These are phyloP conservation scores for Holotrichia oblita DNA, from an alignment of 1,140 invertebrate species.

Conservation along the genomic window DNA sequence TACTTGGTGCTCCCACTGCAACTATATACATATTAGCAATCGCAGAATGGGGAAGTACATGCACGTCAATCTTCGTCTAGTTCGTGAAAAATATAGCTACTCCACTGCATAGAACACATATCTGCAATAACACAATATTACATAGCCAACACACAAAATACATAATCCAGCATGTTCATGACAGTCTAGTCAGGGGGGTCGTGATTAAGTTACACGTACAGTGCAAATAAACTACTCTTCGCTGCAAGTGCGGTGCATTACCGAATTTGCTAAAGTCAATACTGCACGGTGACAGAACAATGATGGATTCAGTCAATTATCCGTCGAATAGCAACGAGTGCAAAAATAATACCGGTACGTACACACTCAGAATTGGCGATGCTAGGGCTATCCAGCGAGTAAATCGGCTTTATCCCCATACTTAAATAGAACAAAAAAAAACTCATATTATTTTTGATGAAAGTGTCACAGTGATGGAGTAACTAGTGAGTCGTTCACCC, in stretches of 20 bases:
- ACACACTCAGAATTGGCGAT: neutral
- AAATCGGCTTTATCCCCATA: neutral
- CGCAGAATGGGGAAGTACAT: too few species aligned
- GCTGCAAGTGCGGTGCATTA: neutral
- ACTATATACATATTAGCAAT: too few species aligned
- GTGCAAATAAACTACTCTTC: constrained; percentile 37
- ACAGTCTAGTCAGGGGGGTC: constrained; percentile 39
- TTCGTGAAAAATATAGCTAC: too few species aligned
- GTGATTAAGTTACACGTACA: constrained; percentile 44
- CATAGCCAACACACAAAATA: neutral
- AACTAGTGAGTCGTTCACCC: neutral
- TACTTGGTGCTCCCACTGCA: too few species aligned
- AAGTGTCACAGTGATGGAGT: neutral
- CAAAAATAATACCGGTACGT: constrained; percentile 10
- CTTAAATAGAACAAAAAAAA: neutral
- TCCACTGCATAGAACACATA: too few species aligned
- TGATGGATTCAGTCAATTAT: constrained; percentile 43
- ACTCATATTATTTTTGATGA: neutral
- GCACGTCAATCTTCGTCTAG: too few species aligned
- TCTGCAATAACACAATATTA: too few species aligned
- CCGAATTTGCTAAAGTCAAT: constrained; percentile 44
- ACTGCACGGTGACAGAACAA: constrained; percentile 34
- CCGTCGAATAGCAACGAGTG: neutral
- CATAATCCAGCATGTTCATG: constrained; percentile 41
- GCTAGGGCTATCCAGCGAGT: neutral